Base-by-base conservation (phyloP, 2,888 invertebrate genomes). In the Ectemnius continuus region DNA sequence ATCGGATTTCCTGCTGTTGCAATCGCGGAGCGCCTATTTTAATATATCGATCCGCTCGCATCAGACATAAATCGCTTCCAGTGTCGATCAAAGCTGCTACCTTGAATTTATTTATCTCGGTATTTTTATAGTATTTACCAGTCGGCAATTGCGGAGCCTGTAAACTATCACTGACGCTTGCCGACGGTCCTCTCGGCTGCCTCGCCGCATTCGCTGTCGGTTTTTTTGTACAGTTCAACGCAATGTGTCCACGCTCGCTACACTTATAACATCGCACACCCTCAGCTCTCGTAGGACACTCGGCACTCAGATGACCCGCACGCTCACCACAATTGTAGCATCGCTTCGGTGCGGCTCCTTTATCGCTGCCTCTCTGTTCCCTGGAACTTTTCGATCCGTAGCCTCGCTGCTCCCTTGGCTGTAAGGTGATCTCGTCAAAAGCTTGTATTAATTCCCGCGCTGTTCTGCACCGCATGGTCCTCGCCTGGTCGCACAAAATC, bases 11-110 rank as follows among this genome's bases (percentile, higher is more conserved):
- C 6, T 46, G 56, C n/a, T 16, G n/a, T 20, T 56, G 18, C 13
- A 65, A 58, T 6, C 8, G n/a, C n/a, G 73, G 67, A 0, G 45
- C 5, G 1, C 61, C 61, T 0, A 74, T 36, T n/a, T 16, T 16
- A 3, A 67, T 58, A 20, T 73, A 69, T 0, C 56, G 28, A 45
- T 70, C 56, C 23, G 20, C 58, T 11, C 71, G 52, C 52, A 73
- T 69, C 6, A 68, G n/a, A 2, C 23, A 23, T 23, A 23, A 3
- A 23, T 23, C 23, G 23, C 2, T 23, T 23, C 23, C 23, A 23
- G 23, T 62, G 28, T 69, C 66, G 11, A 73, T 63, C 1, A 73
- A 20, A 0, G 67, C 70, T 0, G 20, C n/a, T 13, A 67, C 13
- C 4, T 61, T 20, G 0, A 18, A 16, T 11, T 18, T 23, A 2